These are phyloP conservation scores for Oxyteleia sp. DNA, from an alignment of 2,888 invertebrate species.

Conservation along the genomic window DNA sequence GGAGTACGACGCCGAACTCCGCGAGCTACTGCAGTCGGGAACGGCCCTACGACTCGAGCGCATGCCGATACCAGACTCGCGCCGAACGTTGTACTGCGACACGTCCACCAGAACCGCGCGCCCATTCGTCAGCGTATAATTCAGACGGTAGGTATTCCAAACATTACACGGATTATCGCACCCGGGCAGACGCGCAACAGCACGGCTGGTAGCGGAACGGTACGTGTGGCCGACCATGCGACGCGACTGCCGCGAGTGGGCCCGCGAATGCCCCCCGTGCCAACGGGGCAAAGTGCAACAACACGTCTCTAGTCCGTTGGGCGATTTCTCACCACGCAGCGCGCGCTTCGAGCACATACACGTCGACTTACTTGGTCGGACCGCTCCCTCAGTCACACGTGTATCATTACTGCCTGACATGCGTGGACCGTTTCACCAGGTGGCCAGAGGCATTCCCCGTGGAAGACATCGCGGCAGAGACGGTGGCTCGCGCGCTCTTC, in stretches of 20 bases:
- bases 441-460: constrained; percentile 75
- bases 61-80: too few relatives aligned
- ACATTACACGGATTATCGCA: not conserved
- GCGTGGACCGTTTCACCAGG: constrained; percentile 78
- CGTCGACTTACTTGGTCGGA: constrained; percentile 85
- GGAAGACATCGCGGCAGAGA: constrained; percentile 63
- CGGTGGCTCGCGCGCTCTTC: constrained; percentile 68
- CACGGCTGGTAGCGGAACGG: not conserved
- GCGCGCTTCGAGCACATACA: constrained; percentile 80
- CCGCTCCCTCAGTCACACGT: constrained; percentile 22
- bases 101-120: constrained; percentile 12
- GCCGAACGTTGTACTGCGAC: not conserved
- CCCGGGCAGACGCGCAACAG: constrained; percentile 6
- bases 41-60: not conserved
- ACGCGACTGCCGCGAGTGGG: too few relatives aligned
- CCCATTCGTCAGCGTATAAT: constrained; percentile 49
- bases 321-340: too few relatives aligned
- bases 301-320: too few relatives aligned
- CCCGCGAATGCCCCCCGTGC: constrained; percentile 71
- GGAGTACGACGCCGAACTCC: too few relatives aligned
- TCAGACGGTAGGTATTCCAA: constrained; percentile 62
- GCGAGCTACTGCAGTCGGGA: not conserved
- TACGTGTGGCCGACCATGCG: not conserved
- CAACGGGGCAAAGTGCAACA: not conserved
- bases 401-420: constrained; percentile 82